Evolutionary conservation across 2,888 invertebrate genomes (phyloP).

Genomic region (Cerceris ruficornis): DNA sequence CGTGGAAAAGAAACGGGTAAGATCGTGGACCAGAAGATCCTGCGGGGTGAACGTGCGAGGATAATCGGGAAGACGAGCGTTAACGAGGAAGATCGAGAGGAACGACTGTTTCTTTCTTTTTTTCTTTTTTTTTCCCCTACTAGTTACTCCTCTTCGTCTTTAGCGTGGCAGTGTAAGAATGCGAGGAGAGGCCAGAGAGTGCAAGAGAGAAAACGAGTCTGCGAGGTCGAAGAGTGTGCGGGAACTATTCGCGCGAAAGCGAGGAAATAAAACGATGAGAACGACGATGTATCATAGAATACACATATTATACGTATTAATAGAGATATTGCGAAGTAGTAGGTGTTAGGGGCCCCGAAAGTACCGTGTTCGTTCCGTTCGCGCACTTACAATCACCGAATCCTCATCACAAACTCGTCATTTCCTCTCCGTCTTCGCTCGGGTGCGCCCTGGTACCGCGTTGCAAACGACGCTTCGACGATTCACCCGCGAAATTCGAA

Average conservation of each 20-base stretch:
- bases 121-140: slow-evolving; percentile 14
- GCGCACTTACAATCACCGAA: slow-evolving; percentile 4
- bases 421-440: slow-evolving; percentile 2
- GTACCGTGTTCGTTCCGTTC: slow-evolving; percentile 2
- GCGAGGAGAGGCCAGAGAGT: neutral
- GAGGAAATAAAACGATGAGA: neutral
- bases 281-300: slow-evolving; percentile 2
- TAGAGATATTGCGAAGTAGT: slow-evolving; percentile 1
- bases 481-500: neutral
- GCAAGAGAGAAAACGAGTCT: neutral
- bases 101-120: slow-evolving; percentile 23
- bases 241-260: neutral
- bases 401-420: neutral
- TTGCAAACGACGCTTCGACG: neutral
- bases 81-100: slow-evolving; percentile 20
- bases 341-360: slow-evolving; percentile 14
- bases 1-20: slow-evolving; percentile 31
- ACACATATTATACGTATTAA: slow-evolving; percentile 8
- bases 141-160: neutral
- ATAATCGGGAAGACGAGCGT: slow-evolving; percentile 26
- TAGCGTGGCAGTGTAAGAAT: neutral
- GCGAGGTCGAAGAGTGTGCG: neutral
- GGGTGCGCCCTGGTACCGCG: neutral
- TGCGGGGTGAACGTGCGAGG: slow-evolving; percentile 2
- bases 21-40: slow-evolving; percentile 46